phyloP scores from a whole-genome alignment of 1,140 invertebrate species.

The Pseudomyrmex dendroicus region DNA sequence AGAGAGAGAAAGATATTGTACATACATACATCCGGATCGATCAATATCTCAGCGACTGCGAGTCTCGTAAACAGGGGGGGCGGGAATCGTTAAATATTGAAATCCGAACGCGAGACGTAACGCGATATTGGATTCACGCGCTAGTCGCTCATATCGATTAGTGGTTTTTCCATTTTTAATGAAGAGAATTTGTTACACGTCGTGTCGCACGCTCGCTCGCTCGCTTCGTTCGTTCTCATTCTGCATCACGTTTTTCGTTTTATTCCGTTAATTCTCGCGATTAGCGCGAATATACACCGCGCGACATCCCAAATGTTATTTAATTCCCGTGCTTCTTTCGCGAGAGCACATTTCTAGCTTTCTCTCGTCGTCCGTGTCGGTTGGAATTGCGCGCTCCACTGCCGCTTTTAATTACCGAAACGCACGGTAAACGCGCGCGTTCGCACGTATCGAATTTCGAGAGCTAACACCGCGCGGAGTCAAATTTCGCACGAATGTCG shows the following conservation, averaged over 20 bases:
- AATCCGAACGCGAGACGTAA: conserved; percentile 49
- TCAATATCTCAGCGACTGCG: conserved; percentile 33
- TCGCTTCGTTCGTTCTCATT: not conserved
- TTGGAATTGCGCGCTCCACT: conserved; percentile 28
- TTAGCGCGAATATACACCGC: conserved; percentile 23
- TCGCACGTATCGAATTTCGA: conserved; percentile 32
- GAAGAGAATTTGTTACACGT: conserved; percentile 57
- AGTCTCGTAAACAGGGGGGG: conserved; percentile 45
- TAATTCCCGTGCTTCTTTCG: conserved; percentile 17
- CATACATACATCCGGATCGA: conserved; percentile 15
- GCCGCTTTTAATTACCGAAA: conserved; percentile 49
- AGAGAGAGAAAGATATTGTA: no score
- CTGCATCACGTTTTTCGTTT: not conserved
- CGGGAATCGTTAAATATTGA: conserved; percentile 59
- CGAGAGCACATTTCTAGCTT: conserved; percentile 12
- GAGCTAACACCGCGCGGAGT: not conserved
- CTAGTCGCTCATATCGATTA: conserved; percentile 55
- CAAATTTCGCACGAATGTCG: conserved; percentile 40
- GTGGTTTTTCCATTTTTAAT: conserved; percentile 61
- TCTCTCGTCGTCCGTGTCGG: not conserved
- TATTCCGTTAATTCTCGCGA: conserved; percentile 44
- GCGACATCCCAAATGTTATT: conserved; percentile 15
- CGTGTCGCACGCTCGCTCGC: not conserved
- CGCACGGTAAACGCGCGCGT: not conserved
- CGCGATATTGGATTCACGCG: conserved; percentile 24